Evolutionary conservation across 2,797 vertebrate genomes (phyloP), one percentile per base, ranked within the genome.

Genomic region (Tympanoctomys barrerae): DNA sequence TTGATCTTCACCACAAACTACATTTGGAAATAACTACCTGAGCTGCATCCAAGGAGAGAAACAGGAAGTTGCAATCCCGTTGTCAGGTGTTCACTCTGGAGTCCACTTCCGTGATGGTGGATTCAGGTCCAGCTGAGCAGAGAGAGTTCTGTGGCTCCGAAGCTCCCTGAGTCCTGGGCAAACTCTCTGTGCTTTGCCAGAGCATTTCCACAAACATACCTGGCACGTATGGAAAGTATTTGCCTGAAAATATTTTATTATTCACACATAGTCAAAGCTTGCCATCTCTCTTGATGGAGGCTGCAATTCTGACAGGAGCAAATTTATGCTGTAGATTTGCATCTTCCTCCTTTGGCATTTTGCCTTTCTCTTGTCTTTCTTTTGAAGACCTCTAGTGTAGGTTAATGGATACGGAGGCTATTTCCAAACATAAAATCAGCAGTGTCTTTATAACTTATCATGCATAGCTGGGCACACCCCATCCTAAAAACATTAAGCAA

Each of bases 381-480:
- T 22, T 2, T 52, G 33, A 73, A 24, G 64, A 6, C 52, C 8
- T 92, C 59, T 89, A 26, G 54, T 87, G 22, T 42, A 13, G 64
- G 75, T 87, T 87, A 96, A 96, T 83, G 85, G 77, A 79, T 33
- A n/a, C 36, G 7, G 33, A 95, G 26, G 28, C 42, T 14, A 46
- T 70, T 91, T 87, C 54, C 89, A 79, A 78, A 80, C 49, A 89
- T 54, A 88, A 94, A 83, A 52, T 57, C 71, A 54, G 22, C 59
- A 70, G 12, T 42, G 68, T 91, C 88, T 94, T 87, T 75, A 91
- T 57, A 94, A 90, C 26, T 33, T 83, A 57, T 73, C 81, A 64
- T 78, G 89, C 71, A 52, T 89, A 92, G 91, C 81, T 78, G 57
- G 88, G 39, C 84, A 88, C 70, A 62, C 28, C 78, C 81, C 24